Base-by-base conservation (phyloP, 2,113 vertebrate genomes). In the Agapornis roseicollis region DNA sequence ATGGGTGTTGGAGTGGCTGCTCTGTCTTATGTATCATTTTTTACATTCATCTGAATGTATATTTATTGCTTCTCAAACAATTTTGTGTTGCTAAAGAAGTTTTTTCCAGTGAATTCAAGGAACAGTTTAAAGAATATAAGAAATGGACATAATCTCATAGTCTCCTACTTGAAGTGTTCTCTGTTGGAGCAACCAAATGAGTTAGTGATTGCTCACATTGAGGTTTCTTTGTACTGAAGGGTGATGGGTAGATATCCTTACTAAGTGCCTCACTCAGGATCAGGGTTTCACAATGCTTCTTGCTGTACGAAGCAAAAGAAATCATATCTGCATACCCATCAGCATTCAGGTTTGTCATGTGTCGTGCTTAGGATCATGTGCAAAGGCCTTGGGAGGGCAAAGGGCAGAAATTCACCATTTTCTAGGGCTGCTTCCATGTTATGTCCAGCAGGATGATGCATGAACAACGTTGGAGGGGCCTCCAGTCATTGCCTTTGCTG, bases 1-100 rank as follows among this genome's bases (percentile, higher is more conserved):
- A 97, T 89, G 25, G 64, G 56, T 84, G 60, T 87, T 95, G 95
- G 89, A 96, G 81, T 97, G 96, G 77, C 91, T 97, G 80, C 41
- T 97, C 80, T 91, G 85, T 90, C 85, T 68, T 93, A 72, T 93
- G 97, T 96, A 97, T 97, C 13, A 93, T 89, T 96, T 95, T 78
- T 96, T 91, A 55, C 47, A n/a, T 91, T 94, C 77, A 80, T 95
- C 85, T 64, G 88, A 91, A 92, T 74, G 55, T 80, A 10, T 95
- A 91, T 98, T 97, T 97, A 94, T 79, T 85, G 52, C 89, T 83
- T 88, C 90, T 92, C 83, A 33, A 94, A 95, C 39, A 85, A 63
- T 85, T 85, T 90, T 76, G 66, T 89, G 85, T 94, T 31, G 1
- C 35, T 69, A 27, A 61, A 89, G 70, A 95, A 77, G 70, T 87